A percentile compares a stretch with the other conserved stretches of the same genome.
These are phyloP conservation scores for Pungitius pungitius DNA, from an alignment of 2,113 vertebrate species.

Conservation along the genomic window DNA sequence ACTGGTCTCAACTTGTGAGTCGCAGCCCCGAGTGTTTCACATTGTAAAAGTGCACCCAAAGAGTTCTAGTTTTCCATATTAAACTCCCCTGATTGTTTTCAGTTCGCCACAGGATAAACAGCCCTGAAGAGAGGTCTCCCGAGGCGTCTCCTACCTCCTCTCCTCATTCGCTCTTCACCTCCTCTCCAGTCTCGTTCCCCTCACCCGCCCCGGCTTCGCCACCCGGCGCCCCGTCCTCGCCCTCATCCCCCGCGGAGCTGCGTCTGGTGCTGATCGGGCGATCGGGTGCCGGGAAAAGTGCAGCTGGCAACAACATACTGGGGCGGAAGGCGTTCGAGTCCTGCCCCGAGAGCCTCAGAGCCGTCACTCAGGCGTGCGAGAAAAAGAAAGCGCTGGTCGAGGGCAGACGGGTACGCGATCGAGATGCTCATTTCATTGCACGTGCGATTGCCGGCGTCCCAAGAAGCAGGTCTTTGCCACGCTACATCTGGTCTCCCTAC, in stretches of 20 bases:
- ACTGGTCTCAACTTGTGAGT: conserved; percentile 69
- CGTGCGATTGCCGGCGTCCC: neutral
- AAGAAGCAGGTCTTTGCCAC: neutral
- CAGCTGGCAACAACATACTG: conserved; percentile 75
- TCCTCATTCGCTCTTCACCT: neutral
- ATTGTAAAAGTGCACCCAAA: neutral
- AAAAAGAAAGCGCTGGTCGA: conserved; percentile 67
- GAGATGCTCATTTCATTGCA: neutral
- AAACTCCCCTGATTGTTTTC: conserved; percentile 15
- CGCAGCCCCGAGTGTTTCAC: neutral
- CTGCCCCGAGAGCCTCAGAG: conserved; percentile 33
- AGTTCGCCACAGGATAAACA: conserved; percentile 73
- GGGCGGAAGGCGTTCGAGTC: conserved; percentile 67
- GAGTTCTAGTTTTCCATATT: neutral
- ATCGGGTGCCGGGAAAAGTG: conserved; percentile 77
- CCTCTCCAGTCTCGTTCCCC: neutral
- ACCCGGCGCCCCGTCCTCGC: neutral
- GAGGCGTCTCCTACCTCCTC: conserved; percentile 28
- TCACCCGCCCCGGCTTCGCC: neutral
- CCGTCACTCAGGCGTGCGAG: conserved; percentile 68
- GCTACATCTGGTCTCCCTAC: neutral
- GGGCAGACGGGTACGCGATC: conserved; percentile 56
- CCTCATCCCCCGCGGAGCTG: conserved; percentile 60
- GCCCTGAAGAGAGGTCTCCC: conserved; percentile 46
- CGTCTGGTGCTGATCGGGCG: conserved; percentile 79